Conservation (phyloP, 2,113 vertebrate genomes). For the Sinosuthora webbiana region DNA sequence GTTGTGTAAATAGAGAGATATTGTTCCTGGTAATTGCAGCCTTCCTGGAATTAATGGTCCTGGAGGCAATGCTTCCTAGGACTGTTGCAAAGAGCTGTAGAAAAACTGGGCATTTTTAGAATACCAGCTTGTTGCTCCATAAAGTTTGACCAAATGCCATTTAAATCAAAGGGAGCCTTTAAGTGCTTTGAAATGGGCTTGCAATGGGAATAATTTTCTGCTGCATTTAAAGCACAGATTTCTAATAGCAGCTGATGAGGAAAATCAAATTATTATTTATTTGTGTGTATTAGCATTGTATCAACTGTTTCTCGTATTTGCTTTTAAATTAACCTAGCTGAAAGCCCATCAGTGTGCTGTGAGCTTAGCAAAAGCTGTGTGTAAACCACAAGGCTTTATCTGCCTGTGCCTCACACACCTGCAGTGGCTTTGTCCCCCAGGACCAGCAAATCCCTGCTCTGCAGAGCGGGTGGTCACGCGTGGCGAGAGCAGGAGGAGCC, state of each 20-base stretch:
- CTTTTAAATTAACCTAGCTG: background rate
- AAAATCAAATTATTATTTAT: background rate
- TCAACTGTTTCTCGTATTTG: background rate
- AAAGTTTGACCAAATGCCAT: slow-evolving; percentile 16
- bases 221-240: background rate
- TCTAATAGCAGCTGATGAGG: background rate
- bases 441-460: background rate
- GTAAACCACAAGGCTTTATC: background rate
- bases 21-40: background rate
- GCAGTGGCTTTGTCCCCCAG: background rate
- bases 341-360: background rate
- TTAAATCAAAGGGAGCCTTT: slow-evolving; percentile 4
- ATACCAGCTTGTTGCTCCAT: slow-evolving; percentile 13
- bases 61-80: background rate
- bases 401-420: background rate
- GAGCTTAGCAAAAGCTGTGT: background rate
- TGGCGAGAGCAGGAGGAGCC: background rate
- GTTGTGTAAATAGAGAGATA: background rate
- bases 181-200: background rate
- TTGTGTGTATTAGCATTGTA: background rate
- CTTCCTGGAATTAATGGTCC: slow-evolving; percentile 35
- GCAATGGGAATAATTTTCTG: background rate
- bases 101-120: background rate
- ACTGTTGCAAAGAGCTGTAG: background rate
- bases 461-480: background rate